Evolutionary conservation across 2,888 invertebrate genomes (phyloP), one percentile per base, ranked within the genome.

Genomic region (Conistra vaccinii): DNA sequence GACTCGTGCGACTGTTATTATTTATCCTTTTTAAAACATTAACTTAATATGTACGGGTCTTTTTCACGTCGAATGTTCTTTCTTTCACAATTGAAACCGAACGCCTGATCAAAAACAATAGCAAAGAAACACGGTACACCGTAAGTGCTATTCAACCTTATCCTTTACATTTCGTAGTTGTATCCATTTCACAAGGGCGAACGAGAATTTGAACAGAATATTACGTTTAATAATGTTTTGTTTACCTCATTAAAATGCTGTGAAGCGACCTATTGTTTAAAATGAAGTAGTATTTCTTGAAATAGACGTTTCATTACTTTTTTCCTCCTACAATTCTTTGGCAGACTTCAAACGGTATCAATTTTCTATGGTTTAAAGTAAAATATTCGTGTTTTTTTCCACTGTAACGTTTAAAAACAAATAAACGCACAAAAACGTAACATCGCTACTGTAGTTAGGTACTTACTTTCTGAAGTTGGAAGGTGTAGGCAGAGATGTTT

Each of bases 71-170:
- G 6, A 48, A 48, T 45, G 5, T 35, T 20, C 7, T 9, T 35
- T 53, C 26, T 20, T 10, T 32, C 20, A 35, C n/a, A n/a, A 20
- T 1, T 57, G 23, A 26, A 63, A 55, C 32, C 10, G 10, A 81
- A 76, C 83, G 89, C 87, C 87, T 87, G 58, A 58, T 62, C 48
- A 60, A 73, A 55, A 53, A 71, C 26, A 74, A 73, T 77, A 83
- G 88, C 88, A 87, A 87, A 53, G 35, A 74, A 61, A 69, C 71
- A 45, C 57, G 32, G 63, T 48, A n/a, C 17, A 57, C 35, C 32
- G 51, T 63, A n/a, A 63, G 39, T 70, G 85, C 67, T 85, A 61
- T 74, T 42, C 39, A 12, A 53, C 23, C 10, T 14, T 23, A 55
- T 32, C 26, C 65, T n/a, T 48, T 39, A 60, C 3, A 20, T 58